A percentile compares a stretch with the other conserved stretches of the same genome.
Evolutionary conservation across 1,140 invertebrate genomes (phyloP).

Genomic region (Drosophila trapezifrons): DNA sequence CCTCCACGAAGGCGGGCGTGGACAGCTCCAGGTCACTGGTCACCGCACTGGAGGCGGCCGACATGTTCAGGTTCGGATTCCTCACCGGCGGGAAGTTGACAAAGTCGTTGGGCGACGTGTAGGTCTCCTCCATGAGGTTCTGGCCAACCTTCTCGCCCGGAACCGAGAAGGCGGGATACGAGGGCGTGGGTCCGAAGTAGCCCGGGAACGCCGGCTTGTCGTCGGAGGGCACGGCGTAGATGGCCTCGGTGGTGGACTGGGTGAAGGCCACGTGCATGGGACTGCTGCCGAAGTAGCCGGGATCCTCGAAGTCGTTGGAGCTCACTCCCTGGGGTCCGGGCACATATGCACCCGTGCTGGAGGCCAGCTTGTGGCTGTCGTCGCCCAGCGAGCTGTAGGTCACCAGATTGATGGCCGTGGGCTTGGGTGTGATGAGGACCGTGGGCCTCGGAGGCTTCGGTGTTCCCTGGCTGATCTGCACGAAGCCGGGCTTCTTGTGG

Average conservation of each 20-base stretch:
- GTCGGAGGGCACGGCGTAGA: slow-evolving; percentile 66
- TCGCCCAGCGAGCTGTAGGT: slow-evolving; percentile 42
- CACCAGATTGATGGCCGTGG: slow-evolving; percentile 82
- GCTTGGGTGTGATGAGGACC: slow-evolving; percentile 87
- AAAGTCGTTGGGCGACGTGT: slow-evolving; percentile 88
- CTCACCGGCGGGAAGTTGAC: slow-evolving; percentile 93
- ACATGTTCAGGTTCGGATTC: slow-evolving; percentile 91
- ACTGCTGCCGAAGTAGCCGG: slow-evolving; percentile 80
- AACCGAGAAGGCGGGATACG: slow-evolving; percentile 76
- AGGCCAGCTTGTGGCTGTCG: slow-evolving; percentile 34
- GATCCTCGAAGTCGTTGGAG: slow-evolving; percentile 82
- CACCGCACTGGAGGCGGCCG: slow-evolving; percentile 86
- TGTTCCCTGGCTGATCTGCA: slow-evolving; percentile 68
- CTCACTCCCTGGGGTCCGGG: slow-evolving; percentile 44
- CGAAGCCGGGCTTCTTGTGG: slow-evolving; percentile 76
- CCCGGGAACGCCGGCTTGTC: slow-evolving; percentile 80
- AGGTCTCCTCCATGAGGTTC: slow-evolving; percentile 84
- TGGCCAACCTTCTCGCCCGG: slow-evolving; percentile 74
- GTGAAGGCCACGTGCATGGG: slow-evolving; percentile 57
- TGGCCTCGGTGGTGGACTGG: slow-evolving; percentile 65
- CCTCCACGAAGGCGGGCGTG: slow-evolving; percentile 89
- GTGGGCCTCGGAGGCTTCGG: slow-evolving; percentile 85
- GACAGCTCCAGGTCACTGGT: slow-evolving; percentile 87
- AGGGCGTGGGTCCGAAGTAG: slow-evolving; percentile 80
- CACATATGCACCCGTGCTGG: slow-evolving; percentile 85